Evolutionary conservation across 92 coral and sea anemone species (phyloP).

Genomic region (Zoanthus gigantus): DNA sequence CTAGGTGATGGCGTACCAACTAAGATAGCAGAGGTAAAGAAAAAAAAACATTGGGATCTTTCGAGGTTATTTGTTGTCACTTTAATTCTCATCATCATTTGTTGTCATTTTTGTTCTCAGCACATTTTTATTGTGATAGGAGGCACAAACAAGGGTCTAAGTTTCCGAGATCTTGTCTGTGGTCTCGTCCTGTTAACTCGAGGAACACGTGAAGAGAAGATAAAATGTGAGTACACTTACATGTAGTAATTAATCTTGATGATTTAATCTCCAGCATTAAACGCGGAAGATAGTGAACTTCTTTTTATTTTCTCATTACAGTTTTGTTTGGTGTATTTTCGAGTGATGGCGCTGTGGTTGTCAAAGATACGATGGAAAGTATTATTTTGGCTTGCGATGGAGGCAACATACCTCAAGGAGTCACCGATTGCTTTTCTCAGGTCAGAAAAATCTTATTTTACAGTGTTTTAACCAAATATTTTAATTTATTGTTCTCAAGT

Average conservation of each 20-base stretch:
- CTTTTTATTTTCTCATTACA: slow-evolving; percentile 4
- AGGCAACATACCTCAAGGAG: slow-evolving; percentile 83
- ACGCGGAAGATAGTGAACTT: background rate
- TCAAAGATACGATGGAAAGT: slow-evolving; percentile 90
- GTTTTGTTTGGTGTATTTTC: slow-evolving; percentile 45
- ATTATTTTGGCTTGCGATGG: slow-evolving; percentile 91
- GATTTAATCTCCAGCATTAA: background rate
- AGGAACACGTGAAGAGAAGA: slow-evolving; percentile 94
- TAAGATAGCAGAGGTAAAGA: slow-evolving; percentile 87
- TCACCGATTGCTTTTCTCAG: slow-evolving; percentile 84
- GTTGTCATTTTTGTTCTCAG: slow-evolving; percentile 52
- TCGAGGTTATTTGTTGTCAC: slow-evolving; percentile 9
- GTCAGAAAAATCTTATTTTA: slow-evolving; percentile 45
- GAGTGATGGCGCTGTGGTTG: slow-evolving; percentile 69
- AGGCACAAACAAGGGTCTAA: slow-evolving; percentile 91
- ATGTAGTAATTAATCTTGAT: slow-evolving; percentile 14
- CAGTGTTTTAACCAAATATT: background rate
- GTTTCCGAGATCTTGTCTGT: slow-evolving; percentile 86
- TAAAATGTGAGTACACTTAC: slow-evolving; percentile 78
- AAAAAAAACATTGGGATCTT: slow-evolving; percentile 2
- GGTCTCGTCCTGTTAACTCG: slow-evolving; percentile 92
- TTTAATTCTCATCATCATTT: slow-evolving; percentile 29
- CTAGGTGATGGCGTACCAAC: slow-evolving; percentile 97
- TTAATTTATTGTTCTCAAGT: background rate
- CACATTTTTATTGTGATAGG: slow-evolving; percentile 93